Conservation (phyloP, 2,113 vertebrate genomes). For the Herpailurus yagouaroundi region DNA sequence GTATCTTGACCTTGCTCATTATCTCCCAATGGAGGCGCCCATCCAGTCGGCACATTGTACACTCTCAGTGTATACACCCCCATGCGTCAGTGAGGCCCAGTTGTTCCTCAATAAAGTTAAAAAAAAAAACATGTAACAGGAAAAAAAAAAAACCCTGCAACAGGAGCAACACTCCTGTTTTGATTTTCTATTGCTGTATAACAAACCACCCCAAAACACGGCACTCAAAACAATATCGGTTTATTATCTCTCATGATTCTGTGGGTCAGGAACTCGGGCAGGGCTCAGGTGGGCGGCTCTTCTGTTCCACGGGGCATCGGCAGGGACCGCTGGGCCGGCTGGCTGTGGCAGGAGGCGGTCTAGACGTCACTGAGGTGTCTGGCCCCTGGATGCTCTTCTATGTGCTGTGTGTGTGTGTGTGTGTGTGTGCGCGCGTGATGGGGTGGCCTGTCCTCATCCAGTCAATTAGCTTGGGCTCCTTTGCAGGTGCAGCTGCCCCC, state of each 20-base stretch:
- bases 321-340: fast-evolving
- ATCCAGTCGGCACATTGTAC: background rate
- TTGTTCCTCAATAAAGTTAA: background rate
- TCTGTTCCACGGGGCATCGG: fast-evolving
- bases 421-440: too few species aligned
- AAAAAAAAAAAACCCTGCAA: background rate
- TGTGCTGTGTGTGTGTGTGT: background rate
- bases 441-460: fast-evolving
- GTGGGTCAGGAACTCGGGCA: background rate
- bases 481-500: background rate
- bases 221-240: background rate
- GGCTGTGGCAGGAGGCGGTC: background rate
- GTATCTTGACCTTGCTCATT: background rate
- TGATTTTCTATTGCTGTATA: background rate
- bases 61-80: background rate
- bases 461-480: background rate
- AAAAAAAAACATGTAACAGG: background rate
- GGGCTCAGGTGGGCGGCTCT: background rate
- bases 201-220: background rate
- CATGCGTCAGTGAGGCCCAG: background rate
- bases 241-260: background rate
- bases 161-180: background rate
- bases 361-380: too few species aligned
- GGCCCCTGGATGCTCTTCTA: background rate
- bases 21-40: fast-evolving